Evolutionary conservation across 2,797 vertebrate genomes (phyloP).

Genomic region (Cyprinella venusta): DNA sequence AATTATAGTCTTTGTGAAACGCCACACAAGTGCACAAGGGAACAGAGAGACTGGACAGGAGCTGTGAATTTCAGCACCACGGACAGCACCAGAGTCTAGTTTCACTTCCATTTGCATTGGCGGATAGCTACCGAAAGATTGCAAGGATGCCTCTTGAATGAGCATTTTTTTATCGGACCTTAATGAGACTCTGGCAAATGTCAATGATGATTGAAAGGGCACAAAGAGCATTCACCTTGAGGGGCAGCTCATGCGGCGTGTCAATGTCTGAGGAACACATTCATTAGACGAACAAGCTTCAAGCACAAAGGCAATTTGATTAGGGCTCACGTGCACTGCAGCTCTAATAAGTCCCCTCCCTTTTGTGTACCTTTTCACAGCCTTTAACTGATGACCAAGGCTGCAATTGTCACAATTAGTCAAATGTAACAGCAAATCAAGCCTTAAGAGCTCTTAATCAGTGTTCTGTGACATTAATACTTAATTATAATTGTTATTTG

Average conservation of each 20-base stretch:
- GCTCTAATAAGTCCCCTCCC: conserved; percentile 26
- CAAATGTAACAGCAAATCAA: not conserved
- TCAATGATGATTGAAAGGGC: conserved; percentile 7
- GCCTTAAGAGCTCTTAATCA: not conserved
- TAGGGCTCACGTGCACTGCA: conserved; percentile 33
- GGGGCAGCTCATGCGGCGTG: conserved; percentile 7
- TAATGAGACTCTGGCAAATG: conserved; percentile 32
- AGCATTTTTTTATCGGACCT: not conserved
- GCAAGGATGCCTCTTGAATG: conserved; percentile 2
- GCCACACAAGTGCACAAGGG: not conserved
- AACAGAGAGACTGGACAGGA: not conserved
- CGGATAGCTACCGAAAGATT: not conserved
- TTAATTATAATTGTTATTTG: not conserved
- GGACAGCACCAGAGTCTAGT: conserved; percentile 10
- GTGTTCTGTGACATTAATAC: not conserved
- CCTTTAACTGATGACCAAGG: conserved; percentile 11
- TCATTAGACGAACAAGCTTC: conserved; percentile 40
- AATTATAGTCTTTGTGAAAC: conserved; percentile 13
- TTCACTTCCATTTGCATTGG: not conserved
- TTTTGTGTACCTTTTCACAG: conserved; percentile 25
- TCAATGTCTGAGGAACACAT: conserved; percentile 40
- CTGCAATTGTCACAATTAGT: not conserved
- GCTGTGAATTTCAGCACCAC: conserved; percentile 17
- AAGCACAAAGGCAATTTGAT: conserved; percentile 44
- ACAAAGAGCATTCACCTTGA: conserved; percentile 34